These are phyloP conservation scores for Mobula hypostoma DNA, from an alignment of 2,113 vertebrate species.

Conservation along the genomic window DNA sequence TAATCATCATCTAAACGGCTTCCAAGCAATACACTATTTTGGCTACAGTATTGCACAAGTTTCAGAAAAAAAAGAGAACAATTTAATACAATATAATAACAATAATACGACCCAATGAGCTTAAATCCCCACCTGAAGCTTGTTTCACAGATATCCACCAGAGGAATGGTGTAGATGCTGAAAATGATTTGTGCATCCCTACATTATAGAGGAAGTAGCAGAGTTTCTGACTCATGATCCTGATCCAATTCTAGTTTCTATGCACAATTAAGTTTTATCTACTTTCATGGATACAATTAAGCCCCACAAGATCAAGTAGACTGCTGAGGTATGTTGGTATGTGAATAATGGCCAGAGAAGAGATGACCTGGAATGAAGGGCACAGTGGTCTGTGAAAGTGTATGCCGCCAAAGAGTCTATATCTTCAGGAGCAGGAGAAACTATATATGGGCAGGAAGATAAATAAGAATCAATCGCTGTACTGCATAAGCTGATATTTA, in stretches of 20 bases:
- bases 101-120: not conserved
- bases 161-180: not conserved
- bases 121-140: not conserved
- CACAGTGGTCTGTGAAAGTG: not conserved
- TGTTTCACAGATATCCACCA: not conserved
- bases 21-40: not conserved
- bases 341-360: not conserved
- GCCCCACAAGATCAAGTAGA: not conserved
- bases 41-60: not conserved
- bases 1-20: not conserved
- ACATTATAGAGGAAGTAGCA: not conserved
- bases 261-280: too few species aligned
- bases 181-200: too few species aligned
- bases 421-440: not conserved
- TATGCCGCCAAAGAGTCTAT: not conserved
- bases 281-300: not conserved
- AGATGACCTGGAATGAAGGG: not conserved
- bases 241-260: not conserved
- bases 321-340: not conserved
- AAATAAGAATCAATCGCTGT: not conserved
- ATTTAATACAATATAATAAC: not conserved
- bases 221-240: not conserved
- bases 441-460: not conserved
- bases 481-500: too few species aligned
- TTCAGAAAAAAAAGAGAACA: not conserved